Evolutionary conservation across 2,113 vertebrate species (phyloP), one percentile per base, ranked within the genome.

Genomic region (Corvus moneduloides): DNA sequence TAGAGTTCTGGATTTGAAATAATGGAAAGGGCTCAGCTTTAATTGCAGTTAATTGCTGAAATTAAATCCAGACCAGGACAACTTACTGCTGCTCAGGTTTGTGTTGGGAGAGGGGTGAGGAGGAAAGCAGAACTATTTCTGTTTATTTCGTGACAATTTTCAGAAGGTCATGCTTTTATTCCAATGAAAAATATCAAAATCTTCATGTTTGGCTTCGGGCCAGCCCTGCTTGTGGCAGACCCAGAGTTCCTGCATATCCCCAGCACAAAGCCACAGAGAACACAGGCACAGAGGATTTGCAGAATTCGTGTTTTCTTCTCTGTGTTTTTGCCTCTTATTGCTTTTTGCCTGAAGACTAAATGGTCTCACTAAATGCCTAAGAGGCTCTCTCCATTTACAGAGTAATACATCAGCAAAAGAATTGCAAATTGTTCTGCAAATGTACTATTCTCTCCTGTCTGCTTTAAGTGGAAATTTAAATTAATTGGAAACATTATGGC

Each of bases 401-500:
- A 76, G 67, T 66, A 91, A 94, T 83, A 67, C 33, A 93, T 92
- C 83, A 93, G 79, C 35, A 95, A 86, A 93, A 90, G 76, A 89
- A 88, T 39, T 88, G 79, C 63, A 94, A 92, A 92, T 80, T 83
- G 62, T 79, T 96, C 63, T 46, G 67, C 58, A 90, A 95, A 90
- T 76, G 59, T 93, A 72, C 54, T 91, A 73, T 61, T 88, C 54
- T 73, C 78, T 94, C 27, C 32, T 67, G 58, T 72, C 82, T 69
- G 71, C 46, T 74, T 87, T 55, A 76, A 93, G 82, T 59, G 51
- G 85, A 94, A 95, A 94, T 92, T 67, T 75, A 93, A 96, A 95
- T 93, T 92, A 95, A 94, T 90, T 87, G 32, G 32, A 96, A 92
- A 87, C 48, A 86, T 90, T 81, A 59, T 59, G 88, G 1, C 1